These are phyloP conservation scores for Drosophila nr. medialis DNA, from an alignment of 2,888 invertebrate genomes.

Conservation along the genomic window DNA sequence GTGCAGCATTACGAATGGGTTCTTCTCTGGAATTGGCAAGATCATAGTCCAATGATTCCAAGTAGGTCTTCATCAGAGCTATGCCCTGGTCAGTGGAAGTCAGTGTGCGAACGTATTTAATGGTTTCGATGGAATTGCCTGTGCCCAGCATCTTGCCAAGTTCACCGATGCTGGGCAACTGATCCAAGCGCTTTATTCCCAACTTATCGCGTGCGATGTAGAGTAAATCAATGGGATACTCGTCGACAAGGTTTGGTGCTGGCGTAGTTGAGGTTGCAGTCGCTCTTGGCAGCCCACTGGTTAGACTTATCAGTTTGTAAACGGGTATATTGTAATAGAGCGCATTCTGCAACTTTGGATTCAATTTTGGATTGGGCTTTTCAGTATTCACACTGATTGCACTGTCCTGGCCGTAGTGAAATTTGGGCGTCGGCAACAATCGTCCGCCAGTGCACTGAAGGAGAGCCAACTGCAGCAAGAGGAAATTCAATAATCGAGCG, in stretches of 20 bases:
- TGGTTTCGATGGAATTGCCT: slow-evolving; percentile 68
- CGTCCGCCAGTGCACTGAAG: slow-evolving; percentile 48
- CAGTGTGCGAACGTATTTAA: slow-evolving; percentile 74
- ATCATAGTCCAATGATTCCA: slow-evolving; percentile 73
- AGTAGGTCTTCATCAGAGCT: slow-evolving; percentile 76
- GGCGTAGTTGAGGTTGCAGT: slow-evolving; percentile 33
- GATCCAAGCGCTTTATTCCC: slow-evolving; percentile 69
- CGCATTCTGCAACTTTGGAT: slow-evolving; percentile 56
- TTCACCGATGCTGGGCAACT: slow-evolving; percentile 77
- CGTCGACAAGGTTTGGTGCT: slow-evolving; percentile 33
- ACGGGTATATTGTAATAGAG: slow-evolving; percentile 62
- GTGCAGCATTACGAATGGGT: slow-evolving; percentile 4
- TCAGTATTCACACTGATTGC: slow-evolving; percentile 64
- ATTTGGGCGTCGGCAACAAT: slow-evolving; percentile 47
- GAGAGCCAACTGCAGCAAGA: slow-evolving; percentile 49
- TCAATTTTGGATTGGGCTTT: slow-evolving; percentile 16
- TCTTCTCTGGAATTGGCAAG: slow-evolving; percentile 29
- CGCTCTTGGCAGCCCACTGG: not conserved
- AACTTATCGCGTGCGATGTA: slow-evolving; percentile 75
- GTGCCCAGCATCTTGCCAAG: slow-evolving; percentile 79
- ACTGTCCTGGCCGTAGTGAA: slow-evolving; percentile 68
- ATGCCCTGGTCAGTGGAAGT: slow-evolving; percentile 76
- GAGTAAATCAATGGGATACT: slow-evolving; percentile 78
- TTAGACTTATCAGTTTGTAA: slow-evolving; percentile 64
- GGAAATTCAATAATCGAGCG: slow-evolving; percentile 23